Evolutionary conservation across 2,888 invertebrate species (phyloP), one percentile per base, ranked within the genome.

Genomic region (Itoplectis maculator): DNA sequence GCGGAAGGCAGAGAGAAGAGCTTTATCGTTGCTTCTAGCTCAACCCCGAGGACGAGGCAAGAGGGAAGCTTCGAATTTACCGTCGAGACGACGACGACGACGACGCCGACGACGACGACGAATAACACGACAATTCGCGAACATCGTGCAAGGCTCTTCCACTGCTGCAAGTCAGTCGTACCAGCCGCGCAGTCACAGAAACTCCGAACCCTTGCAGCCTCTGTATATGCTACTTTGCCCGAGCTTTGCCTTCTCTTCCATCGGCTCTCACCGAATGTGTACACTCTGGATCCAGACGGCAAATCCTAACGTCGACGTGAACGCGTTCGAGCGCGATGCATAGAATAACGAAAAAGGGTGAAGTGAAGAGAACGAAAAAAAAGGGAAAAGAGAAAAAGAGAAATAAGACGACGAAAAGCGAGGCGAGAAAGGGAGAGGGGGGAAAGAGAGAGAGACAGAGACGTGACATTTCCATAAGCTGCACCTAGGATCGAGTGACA

Each of bases 301-400:
- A 73, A 77, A 77, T 81, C 45, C 77, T 70, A n/a, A n/a, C 69
- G 69, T 72, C 18, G 66, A 59, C 63, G 72, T 45, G 11, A 49
- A 47, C 61, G 9, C 66, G 66, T 29, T 47, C n/a, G 68, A 77
- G 68, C 23, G 35, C 47, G 45, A 66, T 40, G 42, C 59, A 69
- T 77, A 51, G 68, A 56, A 77, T 63, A 73, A 73, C 77, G 81
- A 63, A 69, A 63, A 69, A 49, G 69, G 63, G 63, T 45, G 68
- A 37, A 59, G 68, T 11, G 45, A 68, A 63, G 29, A 63, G 37
- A 51, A n/a, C 42, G 51, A 42, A 47, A 68, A 70, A 80, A 9
- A 40, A 6, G 0, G 13, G 35, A 49, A 68, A 29, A 63, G 40
- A 23, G 45, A 47, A 11, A 18, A n/a, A 42, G 20, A 42, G 6